Evolutionary conservation across 1,140 invertebrate species (phyloP), one percentile per base, ranked within the genome.

Genomic region (Venturia canescens): DNA sequence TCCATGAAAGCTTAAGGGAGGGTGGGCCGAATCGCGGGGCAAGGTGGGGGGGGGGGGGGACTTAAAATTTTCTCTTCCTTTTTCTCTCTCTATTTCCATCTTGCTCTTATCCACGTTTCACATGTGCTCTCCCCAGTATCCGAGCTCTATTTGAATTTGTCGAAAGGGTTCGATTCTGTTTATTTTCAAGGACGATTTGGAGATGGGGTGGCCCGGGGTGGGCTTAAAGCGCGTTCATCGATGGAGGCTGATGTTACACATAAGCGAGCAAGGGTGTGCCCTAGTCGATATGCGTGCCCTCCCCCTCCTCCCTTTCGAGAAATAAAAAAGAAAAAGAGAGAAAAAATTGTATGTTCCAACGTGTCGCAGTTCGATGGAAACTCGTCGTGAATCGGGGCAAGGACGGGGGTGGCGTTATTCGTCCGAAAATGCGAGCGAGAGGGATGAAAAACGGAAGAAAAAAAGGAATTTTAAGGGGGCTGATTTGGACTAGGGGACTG

Each of bases 121-220:
- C 3, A 44, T 44, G 60, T 53, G 60, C 57, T 29, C 80, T 63
- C 76, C 60, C 66, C 70, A 66, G 34, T 48, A 74, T 63, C 82
- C 78, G 80, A 67, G 78, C 78, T 80, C 82, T 87, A 87, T 88
- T 89, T 88, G 87, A 88, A 88, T 88, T 88, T 86, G 81, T 86
- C 84, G 83, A 88, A 89, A 88, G 88, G 87, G 88, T 89, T 89
- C 87, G 87, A 87, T 88, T 88, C 87, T 88, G 88, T 89, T 89
- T 89, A 89, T 89, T 89, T 89, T 87, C 80, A 80, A 87, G 85
- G 80, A 83, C 80, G 79, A 72, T 80, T 69, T 78, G 78, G 83
- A 69, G 77, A 78, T 76, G 80, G 67, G 53, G 57, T 66, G 76
- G 70, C 71, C 44, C 23, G 79, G 83, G 80, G 31, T 80, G 26